These are phyloP conservation scores for Atlantisia rogersi DNA, from an alignment of 2,113 vertebrate species.

Conservation along the genomic window DNA sequence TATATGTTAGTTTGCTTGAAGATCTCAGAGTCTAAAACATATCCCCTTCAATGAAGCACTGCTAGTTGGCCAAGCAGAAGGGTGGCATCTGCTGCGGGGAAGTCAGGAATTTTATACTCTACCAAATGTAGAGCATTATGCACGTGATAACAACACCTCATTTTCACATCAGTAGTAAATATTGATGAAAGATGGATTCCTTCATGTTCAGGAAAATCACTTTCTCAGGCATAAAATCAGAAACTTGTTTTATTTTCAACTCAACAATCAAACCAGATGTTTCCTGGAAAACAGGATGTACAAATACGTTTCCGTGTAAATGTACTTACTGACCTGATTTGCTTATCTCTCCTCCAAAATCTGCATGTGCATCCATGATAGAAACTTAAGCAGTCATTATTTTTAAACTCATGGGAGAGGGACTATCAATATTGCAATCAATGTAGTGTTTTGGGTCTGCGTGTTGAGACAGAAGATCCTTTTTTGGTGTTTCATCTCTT, in stretches of 20 bases:
- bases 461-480: rapidly evolving
- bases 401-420: background rate
- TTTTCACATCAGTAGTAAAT: background rate
- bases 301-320: background rate
- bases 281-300: background rate
- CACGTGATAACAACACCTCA: background rate
- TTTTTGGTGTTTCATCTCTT: background rate
- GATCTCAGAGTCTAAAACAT: background rate
- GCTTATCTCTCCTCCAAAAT: background rate
- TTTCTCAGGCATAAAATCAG: background rate
- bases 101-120: background rate
- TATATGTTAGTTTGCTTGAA: background rate
- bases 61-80: background rate
- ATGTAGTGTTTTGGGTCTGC: background rate
- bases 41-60: background rate
- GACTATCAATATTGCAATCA: background rate
- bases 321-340: background rate
- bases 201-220: background rate
- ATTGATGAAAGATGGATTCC: background rate
- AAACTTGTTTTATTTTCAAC: background rate
- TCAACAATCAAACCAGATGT: background rate
- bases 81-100: background rate
- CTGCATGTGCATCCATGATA: background rate
- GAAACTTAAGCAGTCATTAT: background rate
- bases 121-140: background rate